Conservation (phyloP, 1,140 invertebrate species). For the Drosophila nikananu region DNA sequence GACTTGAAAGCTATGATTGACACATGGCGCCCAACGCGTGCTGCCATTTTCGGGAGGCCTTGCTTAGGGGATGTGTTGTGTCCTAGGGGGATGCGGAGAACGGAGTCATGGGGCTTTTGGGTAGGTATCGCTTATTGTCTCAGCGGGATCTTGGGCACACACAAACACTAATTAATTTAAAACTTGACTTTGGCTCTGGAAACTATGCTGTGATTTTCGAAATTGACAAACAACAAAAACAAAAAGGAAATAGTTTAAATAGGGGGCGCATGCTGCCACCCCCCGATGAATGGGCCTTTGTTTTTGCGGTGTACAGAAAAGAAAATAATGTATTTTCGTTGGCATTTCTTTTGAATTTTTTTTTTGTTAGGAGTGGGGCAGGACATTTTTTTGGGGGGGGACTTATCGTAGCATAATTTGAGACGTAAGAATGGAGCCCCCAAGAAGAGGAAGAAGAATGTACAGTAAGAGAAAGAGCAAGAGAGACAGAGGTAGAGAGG, state of each 20-base stretch:
- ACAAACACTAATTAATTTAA: conserved; percentile 66
- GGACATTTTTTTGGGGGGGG: conserved; percentile 14
- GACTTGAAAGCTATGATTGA: conserved; percentile 55
- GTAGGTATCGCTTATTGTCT: conserved; percentile 59
- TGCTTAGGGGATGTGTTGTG: not conserved
- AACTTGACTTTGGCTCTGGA: conserved; percentile 42
- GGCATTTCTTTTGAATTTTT: not conserved
- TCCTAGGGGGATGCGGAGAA: not conserved
- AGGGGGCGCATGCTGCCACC: not conserved
- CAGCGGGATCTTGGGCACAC: conserved; percentile 44
- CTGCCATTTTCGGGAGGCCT: conserved; percentile 5
- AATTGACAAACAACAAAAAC: conserved; percentile 19
- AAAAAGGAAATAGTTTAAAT: conserved; percentile 2
- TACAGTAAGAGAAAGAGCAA: not conserved
- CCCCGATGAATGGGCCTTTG: conserved; percentile 14
- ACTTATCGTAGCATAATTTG: conserved; percentile 45
- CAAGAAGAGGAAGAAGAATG: not conserved
- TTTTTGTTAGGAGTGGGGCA: conserved; percentile 20
- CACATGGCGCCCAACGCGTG: conserved; percentile 47
- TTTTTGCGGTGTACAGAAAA: conserved; percentile 71
- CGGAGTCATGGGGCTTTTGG: not conserved
- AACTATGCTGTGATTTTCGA: conserved; percentile 52
- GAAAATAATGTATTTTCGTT: conserved; percentile 25
- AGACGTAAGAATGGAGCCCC: conserved; percentile 15
- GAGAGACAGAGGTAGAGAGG: not conserved